A percentile compares a stretch with the other conserved stretches of the same genome.
Evolutionary conservation across 2,797 vertebrate species (phyloP).

Genomic region (Acanthornis magna): DNA sequence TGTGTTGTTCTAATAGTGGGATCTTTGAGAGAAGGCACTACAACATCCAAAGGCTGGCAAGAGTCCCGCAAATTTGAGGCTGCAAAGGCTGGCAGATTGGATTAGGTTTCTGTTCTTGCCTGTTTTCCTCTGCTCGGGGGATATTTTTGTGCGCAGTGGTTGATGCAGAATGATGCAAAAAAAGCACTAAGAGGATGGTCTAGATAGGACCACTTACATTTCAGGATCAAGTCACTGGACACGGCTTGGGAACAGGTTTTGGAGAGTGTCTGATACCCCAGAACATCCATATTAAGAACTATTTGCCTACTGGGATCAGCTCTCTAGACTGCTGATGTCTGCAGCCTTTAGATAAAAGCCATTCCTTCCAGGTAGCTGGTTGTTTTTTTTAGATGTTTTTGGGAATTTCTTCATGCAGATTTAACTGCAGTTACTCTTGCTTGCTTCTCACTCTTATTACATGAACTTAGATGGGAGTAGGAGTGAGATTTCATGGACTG

Average conservation of each 20-base stretch:
- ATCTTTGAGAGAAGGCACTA: background rate
- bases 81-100: background rate
- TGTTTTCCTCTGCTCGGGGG: background rate
- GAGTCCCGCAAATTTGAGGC: background rate
- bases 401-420: background rate
- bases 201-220: background rate
- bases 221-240: background rate
- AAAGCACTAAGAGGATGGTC: background rate
- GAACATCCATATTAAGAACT: background rate
- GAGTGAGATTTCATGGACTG: background rate
- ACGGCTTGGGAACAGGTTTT: background rate
- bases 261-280: background rate
- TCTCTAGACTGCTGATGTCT: background rate
- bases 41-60: background rate
- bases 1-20: background rate
- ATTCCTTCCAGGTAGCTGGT: background rate
- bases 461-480: background rate
- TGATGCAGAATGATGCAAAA: background rate
- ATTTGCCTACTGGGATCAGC: background rate
- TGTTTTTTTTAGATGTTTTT: background rate
- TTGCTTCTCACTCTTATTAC: background rate
- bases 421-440: background rate
- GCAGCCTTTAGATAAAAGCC: constrained; percentile 3
- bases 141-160: background rate
- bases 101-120: background rate